A percentile compares a stretch with the other conserved stretches of the same genome.
Evolutionary conservation across 2,113 vertebrate genomes (phyloP).

Genomic region (Xiphorhynchus elegans): DNA sequence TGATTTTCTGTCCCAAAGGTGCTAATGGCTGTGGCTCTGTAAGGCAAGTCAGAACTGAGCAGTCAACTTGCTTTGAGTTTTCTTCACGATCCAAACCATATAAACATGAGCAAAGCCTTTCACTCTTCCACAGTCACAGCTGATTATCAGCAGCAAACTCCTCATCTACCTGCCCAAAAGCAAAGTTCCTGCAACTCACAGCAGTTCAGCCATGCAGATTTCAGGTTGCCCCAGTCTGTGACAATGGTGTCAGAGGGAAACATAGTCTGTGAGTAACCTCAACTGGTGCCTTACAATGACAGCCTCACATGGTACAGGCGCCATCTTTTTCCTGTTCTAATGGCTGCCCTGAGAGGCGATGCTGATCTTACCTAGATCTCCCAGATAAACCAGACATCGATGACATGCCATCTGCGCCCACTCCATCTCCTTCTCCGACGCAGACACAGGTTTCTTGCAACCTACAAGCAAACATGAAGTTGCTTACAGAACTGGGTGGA

Average conservation of each 20-base stretch:
- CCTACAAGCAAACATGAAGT: slow-evolving; percentile 63
- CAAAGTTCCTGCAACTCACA: background rate
- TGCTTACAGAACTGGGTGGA: accelerated
- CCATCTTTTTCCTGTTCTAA: background rate
- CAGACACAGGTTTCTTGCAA: slow-evolving; percentile 91
- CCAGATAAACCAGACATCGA: slow-evolving; percentile 94
- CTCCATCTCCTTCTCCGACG: slow-evolving; percentile 95
- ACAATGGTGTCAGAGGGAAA: background rate
- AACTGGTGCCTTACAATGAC: background rate
- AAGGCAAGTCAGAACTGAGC: background rate
- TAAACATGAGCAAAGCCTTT: background rate
- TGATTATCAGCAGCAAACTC: background rate
- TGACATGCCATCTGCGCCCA: slow-evolving; percentile 99
- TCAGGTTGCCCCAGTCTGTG: background rate
- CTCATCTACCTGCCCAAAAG: background rate
- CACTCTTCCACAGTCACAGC: background rate
- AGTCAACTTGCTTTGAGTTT: background rate
- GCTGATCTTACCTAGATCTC: slow-evolving; percentile 88
- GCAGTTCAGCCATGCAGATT: background rate
- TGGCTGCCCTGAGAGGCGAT: background rate
- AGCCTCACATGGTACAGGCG: background rate
- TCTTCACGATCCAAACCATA: accelerated
- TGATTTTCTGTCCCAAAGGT: background rate
- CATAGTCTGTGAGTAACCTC: background rate
- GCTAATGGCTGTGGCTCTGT: background rate